A percentile compares a stretch with the other conserved stretches of the same genome.
phyloP scores from a whole-genome alignment of 2,113 vertebrate species.

The Lycaon pictus region DNA sequence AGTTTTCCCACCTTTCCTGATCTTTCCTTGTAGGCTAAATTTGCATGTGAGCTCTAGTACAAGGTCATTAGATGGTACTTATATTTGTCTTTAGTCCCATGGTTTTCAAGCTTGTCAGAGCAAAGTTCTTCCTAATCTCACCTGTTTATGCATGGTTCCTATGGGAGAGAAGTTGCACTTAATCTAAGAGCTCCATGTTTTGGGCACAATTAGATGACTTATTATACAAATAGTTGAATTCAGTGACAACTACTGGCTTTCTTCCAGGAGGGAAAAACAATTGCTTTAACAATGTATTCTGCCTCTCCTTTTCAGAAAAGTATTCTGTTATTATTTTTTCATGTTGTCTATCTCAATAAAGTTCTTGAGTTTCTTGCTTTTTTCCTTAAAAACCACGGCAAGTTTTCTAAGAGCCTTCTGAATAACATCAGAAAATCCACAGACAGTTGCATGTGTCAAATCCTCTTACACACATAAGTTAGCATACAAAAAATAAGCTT shows the following conservation, averaged over 20 bases:
- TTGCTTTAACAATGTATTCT: neutral
- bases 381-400: constrained; percentile 14
- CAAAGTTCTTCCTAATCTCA: neutral
- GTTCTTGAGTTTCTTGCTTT: neutral
- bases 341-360: constrained; percentile 18
- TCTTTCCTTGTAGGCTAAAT: constrained; percentile 22
- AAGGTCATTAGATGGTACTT: neutral
- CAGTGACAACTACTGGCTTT: constrained; percentile 5
- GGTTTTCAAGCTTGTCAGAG: neutral
- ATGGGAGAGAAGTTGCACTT: neutral
- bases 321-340: constrained; percentile 26
- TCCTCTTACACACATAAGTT: constrained; percentile 2
- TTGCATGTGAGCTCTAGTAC: neutral
- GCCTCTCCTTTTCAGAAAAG: neutral
- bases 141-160: neutral
- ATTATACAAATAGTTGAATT: constrained; percentile 16
- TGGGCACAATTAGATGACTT: neutral
- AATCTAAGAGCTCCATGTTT: neutral
- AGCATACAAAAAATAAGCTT: constrained; percentile 3
- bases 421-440: constrained; percentile 52
- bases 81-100: neutral
- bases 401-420: constrained; percentile 24
- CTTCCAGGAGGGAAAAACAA: neutral
- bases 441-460: constrained; percentile 5
- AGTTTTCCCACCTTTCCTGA: constrained; percentile 35